Conservation (phyloP, 2,113 vertebrate genomes). For the chimpanzee (Pan troglodytes) region DNA sequence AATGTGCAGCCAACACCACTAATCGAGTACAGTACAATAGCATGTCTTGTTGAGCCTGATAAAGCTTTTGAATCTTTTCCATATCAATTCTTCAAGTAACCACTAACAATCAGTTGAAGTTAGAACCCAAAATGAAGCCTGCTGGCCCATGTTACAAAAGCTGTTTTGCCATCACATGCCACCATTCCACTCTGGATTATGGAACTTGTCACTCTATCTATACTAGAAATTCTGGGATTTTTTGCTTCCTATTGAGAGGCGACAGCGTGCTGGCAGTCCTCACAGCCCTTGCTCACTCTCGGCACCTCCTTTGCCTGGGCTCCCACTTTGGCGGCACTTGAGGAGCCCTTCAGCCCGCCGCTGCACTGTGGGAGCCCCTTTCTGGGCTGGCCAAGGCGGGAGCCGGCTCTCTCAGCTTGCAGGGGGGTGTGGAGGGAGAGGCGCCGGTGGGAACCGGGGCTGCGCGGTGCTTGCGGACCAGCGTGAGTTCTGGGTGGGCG, state of each 20-base stretch:
- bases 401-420: no score
- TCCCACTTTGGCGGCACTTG: no score
- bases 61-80: background rate
- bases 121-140: background rate
- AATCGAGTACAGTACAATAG: background rate
- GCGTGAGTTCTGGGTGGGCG: no score
- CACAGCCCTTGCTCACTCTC: no score
- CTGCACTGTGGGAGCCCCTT: no score
- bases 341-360: no score
- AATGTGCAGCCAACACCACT: background rate
- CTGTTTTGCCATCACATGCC: background rate
- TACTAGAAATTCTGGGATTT: background rate
- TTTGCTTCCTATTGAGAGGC: background rate
- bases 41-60: background rate
- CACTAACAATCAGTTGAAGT: background rate
- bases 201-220: background rate
- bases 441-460: no score
- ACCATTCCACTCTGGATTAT: background rate
- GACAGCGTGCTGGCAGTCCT: no score
- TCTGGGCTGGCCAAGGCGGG: no score
- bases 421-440: no score
- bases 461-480: no score
- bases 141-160: background rate
- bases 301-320: no score
- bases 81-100: background rate